Evolutionary conservation across 2,888 invertebrate species (phyloP).

Genomic region (Sarcophaga caerulescens): DNA sequence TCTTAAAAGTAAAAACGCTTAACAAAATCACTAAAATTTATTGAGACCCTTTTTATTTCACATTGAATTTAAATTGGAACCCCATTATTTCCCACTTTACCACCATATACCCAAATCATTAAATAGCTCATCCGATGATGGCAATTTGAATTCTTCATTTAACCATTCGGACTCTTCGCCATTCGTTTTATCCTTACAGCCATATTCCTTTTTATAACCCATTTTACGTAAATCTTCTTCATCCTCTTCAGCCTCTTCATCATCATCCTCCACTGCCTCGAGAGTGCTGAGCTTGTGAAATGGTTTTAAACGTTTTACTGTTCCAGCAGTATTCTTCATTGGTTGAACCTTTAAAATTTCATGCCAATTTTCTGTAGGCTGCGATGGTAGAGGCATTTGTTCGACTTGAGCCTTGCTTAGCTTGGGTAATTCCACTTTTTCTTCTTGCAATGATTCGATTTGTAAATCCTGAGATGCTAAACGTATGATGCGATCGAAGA

Average conservation of each 20-base stretch:
- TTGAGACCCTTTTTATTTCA: no score
- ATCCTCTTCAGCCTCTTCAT: conserved; percentile 76
- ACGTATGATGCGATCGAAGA: conserved; percentile 78
- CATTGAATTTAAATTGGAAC: no score
- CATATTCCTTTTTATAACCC: conserved; percentile 76
- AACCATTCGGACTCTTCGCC: conserved; percentile 75
- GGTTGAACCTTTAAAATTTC: conserved; percentile 64
- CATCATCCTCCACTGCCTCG: conserved; percentile 77
- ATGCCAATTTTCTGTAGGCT: conserved; percentile 52
- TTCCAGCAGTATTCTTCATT: conserved; percentile 48
- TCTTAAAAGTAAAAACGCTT: no score
- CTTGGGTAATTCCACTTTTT: conserved; percentile 46
- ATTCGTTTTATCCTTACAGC: conserved; percentile 59
- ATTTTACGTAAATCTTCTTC: conserved; percentile 76
- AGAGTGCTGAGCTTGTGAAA: conserved; percentile 70
- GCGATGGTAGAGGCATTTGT: neutral
- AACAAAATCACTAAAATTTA: no score
- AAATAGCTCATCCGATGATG: conserved; percentile 77
- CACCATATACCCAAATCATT: conserved; percentile 79
- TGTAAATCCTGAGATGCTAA: conserved; percentile 71
- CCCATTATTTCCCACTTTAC: conserved; percentile 70
- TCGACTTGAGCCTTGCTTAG: conserved; percentile 49
- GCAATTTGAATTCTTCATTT: conserved; percentile 77
- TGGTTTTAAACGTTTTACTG: conserved; percentile 61
- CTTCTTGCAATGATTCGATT: neutral